phyloP scores from a whole-genome alignment of 2,797 vertebrate species.

The Falco berigora region DNA sequence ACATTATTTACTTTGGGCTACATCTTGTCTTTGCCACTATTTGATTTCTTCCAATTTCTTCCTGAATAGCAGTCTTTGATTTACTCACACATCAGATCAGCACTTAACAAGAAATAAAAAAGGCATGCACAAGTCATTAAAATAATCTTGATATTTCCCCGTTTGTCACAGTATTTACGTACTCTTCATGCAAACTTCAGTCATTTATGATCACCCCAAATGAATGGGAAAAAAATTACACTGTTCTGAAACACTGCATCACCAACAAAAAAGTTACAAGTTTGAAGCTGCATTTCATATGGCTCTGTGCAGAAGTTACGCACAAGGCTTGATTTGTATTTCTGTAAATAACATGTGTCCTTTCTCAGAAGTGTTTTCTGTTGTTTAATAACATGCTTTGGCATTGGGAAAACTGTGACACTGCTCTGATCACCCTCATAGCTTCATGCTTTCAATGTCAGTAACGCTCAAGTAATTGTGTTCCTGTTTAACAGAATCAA shows the following conservation, averaged over 20 bases:
- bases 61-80: neutral
- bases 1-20: neutral
- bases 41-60: constrained; percentile 1
- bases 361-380: constrained; percentile 37
- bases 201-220: neutral
- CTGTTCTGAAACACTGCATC: neutral
- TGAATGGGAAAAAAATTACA: neutral
- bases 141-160: neutral
- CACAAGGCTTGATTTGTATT: neutral
- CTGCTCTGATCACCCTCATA: neutral
- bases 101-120: neutral
- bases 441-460: neutral
- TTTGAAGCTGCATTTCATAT: constrained; percentile 1
- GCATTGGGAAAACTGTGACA: neutral
- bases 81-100: neutral
- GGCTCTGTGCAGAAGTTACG: neutral
- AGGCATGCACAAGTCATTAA: neutral
- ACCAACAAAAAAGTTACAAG: neutral
- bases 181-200: neutral
- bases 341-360: neutral
- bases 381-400: constrained; percentile 28
- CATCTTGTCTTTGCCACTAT: neutral
- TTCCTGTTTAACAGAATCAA: neutral
- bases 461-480: neutral
- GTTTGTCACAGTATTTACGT: neutral